These are phyloP conservation scores for Clupea harengus DNA, from an alignment of 2,113 vertebrate genomes.

Conservation along the genomic window DNA sequence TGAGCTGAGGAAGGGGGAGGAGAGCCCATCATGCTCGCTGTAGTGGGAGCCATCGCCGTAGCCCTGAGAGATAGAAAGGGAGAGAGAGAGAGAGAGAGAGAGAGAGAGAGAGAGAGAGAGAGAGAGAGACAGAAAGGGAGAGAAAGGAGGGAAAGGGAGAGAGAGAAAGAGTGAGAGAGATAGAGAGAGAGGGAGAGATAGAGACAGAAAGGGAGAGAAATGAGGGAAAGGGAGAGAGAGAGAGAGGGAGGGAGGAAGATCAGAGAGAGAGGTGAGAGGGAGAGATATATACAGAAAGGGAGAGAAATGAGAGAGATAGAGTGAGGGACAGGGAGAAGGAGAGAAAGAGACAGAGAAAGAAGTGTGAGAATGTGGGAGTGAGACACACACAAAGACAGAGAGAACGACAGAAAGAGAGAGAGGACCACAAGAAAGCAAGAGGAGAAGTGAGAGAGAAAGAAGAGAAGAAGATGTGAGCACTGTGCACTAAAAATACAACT, in stretches of 20 bases:
- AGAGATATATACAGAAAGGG: not conserved
- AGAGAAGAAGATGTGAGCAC: slow-evolving; percentile 8
- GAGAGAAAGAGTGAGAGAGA: not conserved
- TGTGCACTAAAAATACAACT: slow-evolving; percentile 10
- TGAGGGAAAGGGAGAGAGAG: slow-evolving; percentile 31
- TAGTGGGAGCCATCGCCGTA: slow-evolving; percentile 88
- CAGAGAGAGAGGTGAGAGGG: not conserved
- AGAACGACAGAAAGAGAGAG: slow-evolving; percentile 18
- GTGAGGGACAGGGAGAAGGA: slow-evolving; percentile 32
- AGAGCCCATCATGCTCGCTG: slow-evolving; percentile 81
- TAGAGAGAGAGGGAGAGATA: not conserved
- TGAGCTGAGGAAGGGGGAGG: slow-evolving; percentile 87
- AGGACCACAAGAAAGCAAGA: not conserved
- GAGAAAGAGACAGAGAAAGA: not conserved
- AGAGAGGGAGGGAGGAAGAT: not conserved
- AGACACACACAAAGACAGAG: slow-evolving; percentile 55
- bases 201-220: not conserved
- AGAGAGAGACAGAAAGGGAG: not conserved
- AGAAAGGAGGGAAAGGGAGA: not conserved
- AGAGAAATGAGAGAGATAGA: not conserved
- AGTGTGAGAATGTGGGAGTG: slow-evolving; percentile 68
- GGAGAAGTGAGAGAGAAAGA: not conserved
- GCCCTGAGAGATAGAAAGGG: slow-evolving; percentile 65
- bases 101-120: not conserved
- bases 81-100: not conserved